phyloP scores from a whole-genome alignment of 2,113 vertebrate species.

The Platysteira castanea region DNA sequence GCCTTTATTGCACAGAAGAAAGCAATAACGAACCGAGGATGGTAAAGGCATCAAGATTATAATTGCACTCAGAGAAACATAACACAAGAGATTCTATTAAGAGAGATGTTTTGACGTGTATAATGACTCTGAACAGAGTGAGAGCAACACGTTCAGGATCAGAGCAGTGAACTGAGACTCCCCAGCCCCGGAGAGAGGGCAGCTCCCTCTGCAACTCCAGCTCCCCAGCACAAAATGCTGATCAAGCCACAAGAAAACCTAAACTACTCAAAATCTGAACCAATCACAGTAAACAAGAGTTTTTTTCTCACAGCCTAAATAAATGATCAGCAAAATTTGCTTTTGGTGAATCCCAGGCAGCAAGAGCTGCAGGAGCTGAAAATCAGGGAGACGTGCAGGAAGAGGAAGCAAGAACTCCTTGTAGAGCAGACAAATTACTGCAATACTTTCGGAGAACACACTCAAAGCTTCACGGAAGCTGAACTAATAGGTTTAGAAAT shows the following conservation, averaged over 20 bases:
- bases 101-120: background rate
- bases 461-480: background rate
- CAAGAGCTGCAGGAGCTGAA: background rate
- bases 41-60: slow-evolving; percentile 17
- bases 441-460: background rate
- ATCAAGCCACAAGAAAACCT: background rate
- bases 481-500: slow-evolving; percentile 22
- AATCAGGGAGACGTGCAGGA: background rate
- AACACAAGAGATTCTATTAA: slow-evolving; percentile 23
- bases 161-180: background rate
- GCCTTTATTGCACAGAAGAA: slow-evolving; percentile 40
- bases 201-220: background rate
- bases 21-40: slow-evolving; percentile 26
- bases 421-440: background rate
- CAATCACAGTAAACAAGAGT: background rate
- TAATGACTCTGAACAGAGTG: background rate
- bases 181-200: background rate
- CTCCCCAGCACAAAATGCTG: background rate
- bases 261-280: background rate
- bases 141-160: background rate
- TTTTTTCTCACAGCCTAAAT: background rate
- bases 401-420: background rate
- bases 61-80: slow-evolving; percentile 41
- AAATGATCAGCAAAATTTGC: background rate
- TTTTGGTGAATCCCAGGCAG: background rate